Base-by-base conservation (phyloP, 2,797 vertebrate species). In the Benthosema pterotum region DNA sequence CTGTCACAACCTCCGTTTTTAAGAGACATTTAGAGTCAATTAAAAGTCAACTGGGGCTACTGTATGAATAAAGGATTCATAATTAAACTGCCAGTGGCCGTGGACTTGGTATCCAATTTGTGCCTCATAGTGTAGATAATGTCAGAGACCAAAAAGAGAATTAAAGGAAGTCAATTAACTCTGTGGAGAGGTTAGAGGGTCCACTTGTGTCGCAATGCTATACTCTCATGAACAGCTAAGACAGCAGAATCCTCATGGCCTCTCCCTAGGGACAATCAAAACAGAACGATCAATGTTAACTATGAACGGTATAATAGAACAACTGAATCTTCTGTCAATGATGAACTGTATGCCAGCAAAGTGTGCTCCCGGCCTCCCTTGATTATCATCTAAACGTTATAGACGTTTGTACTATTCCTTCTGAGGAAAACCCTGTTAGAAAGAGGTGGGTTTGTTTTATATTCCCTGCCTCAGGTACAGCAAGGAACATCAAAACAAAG, bases 131-230 rank as follows among this genome's bases (percentile, higher is more conserved):
- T 70, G 57, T 62, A 38, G 71, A 55, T 62, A n/a, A 25, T 25
- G 52, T 8, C 7, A 57, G 63, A 66, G 57, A 82, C 74, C 32
- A 38, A 85, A 88, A 78, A 65, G 69, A n/a, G 58, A 79, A 78
- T 78, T 78, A 83, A 83, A 74, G 71, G 57, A 52, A 80, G 77
- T 80, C 74, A 86, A 74, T 88, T 85, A 78, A 57, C 63, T 80
- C 73, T 59, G 77, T 75, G 62, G 84, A 56, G 71, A 56, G 52
- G 72, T 73, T 57, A 62, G 45, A 62, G 45, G 11, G 63, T 48
- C n/a, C 19, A 54, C 13, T 54, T 59, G 55, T 69, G 56, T 38
- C 32, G 72, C 55, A 42, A 53, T 11, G 58, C 48, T 49, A 42
- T 22, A 5, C 28, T 18, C 15, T 0, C 14, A 52, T 55, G 62